Evolutionary conservation across 30 jellyfish, hydroid and myxozoan species (phyloP).

Genomic region (Morbakka virulenta): DNA sequence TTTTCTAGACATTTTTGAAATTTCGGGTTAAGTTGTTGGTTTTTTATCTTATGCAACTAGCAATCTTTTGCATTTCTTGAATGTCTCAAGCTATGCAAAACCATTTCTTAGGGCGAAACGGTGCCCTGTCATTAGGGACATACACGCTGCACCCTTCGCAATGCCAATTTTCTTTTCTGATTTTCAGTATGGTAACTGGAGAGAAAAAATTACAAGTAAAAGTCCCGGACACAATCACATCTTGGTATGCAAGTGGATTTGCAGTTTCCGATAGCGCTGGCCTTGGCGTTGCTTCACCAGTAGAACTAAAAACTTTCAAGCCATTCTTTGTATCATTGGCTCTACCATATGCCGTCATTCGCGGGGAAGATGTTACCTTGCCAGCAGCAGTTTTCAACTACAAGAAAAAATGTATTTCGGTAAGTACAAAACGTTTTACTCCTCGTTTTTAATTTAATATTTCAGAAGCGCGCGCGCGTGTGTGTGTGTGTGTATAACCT

Average conservation of each 20-base stretch:
- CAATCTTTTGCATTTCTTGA: no score
- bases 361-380: slow-evolving; percentile 77
- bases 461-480: no score
- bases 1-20: no score
- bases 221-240: slow-evolving; percentile 89
- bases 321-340: slow-evolving; percentile 73
- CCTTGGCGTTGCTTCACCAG: slow-evolving; percentile 79
- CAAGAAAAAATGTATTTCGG: slow-evolving; percentile 68
- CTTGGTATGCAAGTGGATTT: slow-evolving; percentile 96
- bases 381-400: slow-evolving; percentile 86
- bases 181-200: slow-evolving; percentile 59
- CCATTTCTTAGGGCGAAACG: no score
- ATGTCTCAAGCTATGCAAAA: no score
- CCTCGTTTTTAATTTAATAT: no score
- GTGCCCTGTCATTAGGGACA: no score
- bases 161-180: background rate
- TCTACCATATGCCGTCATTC: slow-evolving; percentile 81
- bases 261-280: slow-evolving; percentile 74
- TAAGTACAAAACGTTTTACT: no score
- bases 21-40: no score
- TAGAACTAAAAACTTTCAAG: slow-evolving; percentile 72
- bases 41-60: no score
- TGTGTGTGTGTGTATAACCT: no score
- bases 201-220: slow-evolving; percentile 55
- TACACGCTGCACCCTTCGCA: no score